Evolutionary conservation across 1,140 invertebrate genomes (phyloP).

Genomic region (Diorhabda carinulata): DNA sequence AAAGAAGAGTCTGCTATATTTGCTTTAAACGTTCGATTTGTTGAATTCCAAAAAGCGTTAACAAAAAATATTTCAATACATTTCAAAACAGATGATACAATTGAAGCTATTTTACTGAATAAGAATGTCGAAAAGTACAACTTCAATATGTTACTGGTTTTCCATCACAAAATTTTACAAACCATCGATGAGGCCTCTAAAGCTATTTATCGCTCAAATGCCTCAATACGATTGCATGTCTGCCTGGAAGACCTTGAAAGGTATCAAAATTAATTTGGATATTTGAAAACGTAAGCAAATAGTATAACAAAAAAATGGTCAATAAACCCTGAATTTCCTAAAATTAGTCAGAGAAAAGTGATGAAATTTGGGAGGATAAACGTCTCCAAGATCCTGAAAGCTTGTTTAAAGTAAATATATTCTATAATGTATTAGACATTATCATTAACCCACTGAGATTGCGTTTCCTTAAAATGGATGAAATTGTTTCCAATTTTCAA

Average conservation of each 20-base stretch:
- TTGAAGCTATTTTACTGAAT: slow-evolving; percentile 26
- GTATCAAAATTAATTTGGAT: slow-evolving; percentile 5
- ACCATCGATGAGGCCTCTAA: not conserved
- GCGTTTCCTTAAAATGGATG: not conserved
- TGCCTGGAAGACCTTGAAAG: slow-evolving; percentile 6
- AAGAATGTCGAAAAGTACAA: slow-evolving; percentile 26
- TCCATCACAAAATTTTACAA: slow-evolving; percentile 25
- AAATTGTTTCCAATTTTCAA: not conserved
- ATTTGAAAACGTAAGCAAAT: not conserved
- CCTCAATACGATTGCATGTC: not conserved
- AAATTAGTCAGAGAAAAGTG: slow-evolving; percentile 12
- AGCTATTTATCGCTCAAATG: not conserved
- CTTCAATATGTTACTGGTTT: slow-evolving; percentile 27
- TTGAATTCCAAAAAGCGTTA: slow-evolving; percentile 27
- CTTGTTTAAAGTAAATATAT: not conserved
- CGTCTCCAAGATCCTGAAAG: not conserved
- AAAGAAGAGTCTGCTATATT: not conserved
- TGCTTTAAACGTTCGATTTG: slow-evolving; percentile 19
- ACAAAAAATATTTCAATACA: slow-evolving; percentile 27
- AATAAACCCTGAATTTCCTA: not conserved
- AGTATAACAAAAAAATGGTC: not conserved
- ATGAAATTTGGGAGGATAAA: not conserved
- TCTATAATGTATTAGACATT: not conserved
- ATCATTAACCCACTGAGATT: not conserved
- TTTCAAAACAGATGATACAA: slow-evolving; percentile 27